These are phyloP conservation scores for Melanaphis sacchari DNA, from an alignment of 1,140 invertebrate genomes.

Conservation along the genomic window DNA sequence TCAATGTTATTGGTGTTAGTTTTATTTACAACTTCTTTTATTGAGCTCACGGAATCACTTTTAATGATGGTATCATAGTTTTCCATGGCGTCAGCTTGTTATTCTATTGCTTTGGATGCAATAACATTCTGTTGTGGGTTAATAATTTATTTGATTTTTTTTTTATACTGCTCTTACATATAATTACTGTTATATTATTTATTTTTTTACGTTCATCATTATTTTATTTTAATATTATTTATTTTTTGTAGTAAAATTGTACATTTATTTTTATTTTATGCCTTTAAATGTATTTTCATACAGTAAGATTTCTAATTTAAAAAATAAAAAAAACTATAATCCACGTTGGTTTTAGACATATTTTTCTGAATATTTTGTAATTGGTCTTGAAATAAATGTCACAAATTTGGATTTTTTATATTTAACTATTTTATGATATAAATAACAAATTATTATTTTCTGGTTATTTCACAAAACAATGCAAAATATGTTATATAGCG, in stretches of 20 bases:
- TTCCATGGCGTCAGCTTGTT: constrained; percentile 1
- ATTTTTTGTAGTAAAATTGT: not conserved
- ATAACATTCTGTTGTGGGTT: not conserved
- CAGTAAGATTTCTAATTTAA: not conserved
- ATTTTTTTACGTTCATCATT: not conserved
- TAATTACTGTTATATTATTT: not conserved
- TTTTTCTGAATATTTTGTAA: not conserved
- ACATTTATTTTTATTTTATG: not conserved
- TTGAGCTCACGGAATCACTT: not conserved
- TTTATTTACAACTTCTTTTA: constrained; percentile 21
- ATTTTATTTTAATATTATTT: constrained; percentile 28
- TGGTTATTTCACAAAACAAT: not conserved
- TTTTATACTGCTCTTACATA: not conserved
- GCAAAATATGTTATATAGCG: not conserved
- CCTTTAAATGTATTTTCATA: not conserved
- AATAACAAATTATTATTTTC: not conserved
- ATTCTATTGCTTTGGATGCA: not conserved
- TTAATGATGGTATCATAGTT: constrained; percentile 9
- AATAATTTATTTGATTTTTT: constrained; percentile 13
- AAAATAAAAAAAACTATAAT: not conserved
- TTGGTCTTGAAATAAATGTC: not conserved
- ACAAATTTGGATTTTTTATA: not conserved
- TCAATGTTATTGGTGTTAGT: not conserved
- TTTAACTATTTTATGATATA: not conserved
- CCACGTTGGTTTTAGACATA: not conserved